These are phyloP conservation scores for Clupea harengus DNA, from an alignment of 2,113 vertebrate species.

Conservation along the genomic window DNA sequence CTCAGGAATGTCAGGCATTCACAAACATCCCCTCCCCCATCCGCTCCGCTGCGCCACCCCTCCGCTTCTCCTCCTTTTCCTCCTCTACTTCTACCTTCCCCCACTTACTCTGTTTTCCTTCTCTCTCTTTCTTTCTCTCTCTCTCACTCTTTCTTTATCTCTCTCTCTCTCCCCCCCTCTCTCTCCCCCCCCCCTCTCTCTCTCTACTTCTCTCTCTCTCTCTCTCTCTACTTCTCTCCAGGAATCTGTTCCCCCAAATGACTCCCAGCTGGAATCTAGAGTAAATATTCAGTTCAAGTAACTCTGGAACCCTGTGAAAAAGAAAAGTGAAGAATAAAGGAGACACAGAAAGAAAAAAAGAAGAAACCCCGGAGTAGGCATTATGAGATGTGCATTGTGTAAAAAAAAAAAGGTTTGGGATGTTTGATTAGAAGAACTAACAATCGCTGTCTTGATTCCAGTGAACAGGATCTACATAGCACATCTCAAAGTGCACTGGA, in stretches of 20 bases:
- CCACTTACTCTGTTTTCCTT: neutral
- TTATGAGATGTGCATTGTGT: neutral
- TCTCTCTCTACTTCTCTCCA: conserved; percentile 52
- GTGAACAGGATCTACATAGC: no score
- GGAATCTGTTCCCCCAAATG: conserved; percentile 51
- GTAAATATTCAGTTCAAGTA: conserved; percentile 37
- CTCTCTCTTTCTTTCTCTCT: conserved; percentile 2
- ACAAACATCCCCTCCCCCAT: conserved; percentile 72
- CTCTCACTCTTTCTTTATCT: neutral
- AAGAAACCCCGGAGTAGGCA: neutral
- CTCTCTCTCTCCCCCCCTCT: neutral
- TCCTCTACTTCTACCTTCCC: conserved; percentile 43
- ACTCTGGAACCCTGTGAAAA: conserved; percentile 21
- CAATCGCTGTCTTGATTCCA: neutral
- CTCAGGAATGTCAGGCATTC: conserved; percentile 71
- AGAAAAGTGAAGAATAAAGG: neutral
- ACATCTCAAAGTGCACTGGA: neutral
- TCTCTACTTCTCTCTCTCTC: conserved; percentile 50
- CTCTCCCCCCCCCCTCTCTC: conserved; percentile 25
- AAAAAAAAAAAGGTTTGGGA: neutral
- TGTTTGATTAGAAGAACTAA: neutral
- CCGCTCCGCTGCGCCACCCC: conserved; percentile 35
- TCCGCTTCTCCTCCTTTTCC: conserved; percentile 35
- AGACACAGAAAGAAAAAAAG: neutral
- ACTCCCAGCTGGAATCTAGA: conserved; percentile 53